Base-by-base conservation (phyloP, 2,797 vertebrate species). In the Lepilemur ruficaudatus region DNA sequence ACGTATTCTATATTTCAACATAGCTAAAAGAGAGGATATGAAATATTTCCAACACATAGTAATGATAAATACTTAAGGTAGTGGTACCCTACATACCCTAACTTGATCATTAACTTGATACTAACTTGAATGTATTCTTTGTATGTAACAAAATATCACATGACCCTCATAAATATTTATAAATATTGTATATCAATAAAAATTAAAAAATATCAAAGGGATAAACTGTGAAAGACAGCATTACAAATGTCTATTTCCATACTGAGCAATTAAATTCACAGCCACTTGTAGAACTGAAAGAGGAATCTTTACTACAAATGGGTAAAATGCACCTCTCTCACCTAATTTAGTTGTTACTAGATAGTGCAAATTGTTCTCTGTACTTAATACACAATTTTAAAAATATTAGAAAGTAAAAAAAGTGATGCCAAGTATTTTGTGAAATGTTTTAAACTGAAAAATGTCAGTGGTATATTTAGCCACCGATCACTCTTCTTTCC, bases 291-390 rank as follows among this genome's bases (percentile, higher is more conserved):
- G 15, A 91, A 91, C 2, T 73, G 4, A 73, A 83, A 93, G 2
- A 78, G 57, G 12, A 87, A 91, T 89, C 12, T 95, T 82, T 93
- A 83, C 91, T 92, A 55, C 1, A 81, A 88, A 94, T 78, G 30
- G 12, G 43, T 52, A 70, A 93, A 91, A 61, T 38, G 1, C 76
- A 14, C 35, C 12, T 70, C 25, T 43, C 28, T 95, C 41, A 93
- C 7, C 41, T 95, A 91, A 92, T 88, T 94, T 72, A 85, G 20
- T 7, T 76, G 1, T 72, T 41, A 76, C 18, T 70, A 46, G 17
- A 76, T 28, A 32, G 18, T 82, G 86, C 10, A 59, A 65, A 76
- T 11, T 73, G 9, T 72, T 75, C 13, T 75, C 23, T 78, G 10
- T 57, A 82, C 59, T 23, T 81, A 80, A 89, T 2, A 73, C n/a